A percentile compares a stretch with the other conserved stretches of the same genome.
These are phyloP conservation scores for Nematolebias whitei DNA, from an alignment of 2,113 vertebrate species.

Conservation along the genomic window DNA sequence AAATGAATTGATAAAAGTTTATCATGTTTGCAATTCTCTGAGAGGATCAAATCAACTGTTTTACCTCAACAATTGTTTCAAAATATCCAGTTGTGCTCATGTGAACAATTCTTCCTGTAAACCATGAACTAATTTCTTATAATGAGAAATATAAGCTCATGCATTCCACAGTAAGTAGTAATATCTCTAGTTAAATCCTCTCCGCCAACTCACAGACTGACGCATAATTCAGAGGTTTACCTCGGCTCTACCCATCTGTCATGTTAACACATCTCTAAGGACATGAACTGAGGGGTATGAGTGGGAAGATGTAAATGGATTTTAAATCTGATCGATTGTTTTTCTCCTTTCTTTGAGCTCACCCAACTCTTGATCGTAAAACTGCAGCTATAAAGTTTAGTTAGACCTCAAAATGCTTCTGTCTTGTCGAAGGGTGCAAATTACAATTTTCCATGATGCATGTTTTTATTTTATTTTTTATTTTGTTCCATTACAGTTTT, in stretches of 20 bases:
- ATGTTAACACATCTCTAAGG: constrained; percentile 21
- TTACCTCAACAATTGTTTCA: neutral
- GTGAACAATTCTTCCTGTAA: too few relatives aligned
- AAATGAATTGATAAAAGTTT: too few relatives aligned
- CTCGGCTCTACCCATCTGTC: constrained; percentile 20
- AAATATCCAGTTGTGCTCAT: neutral
- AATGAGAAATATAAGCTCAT: neutral
- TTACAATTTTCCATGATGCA: too few relatives aligned
- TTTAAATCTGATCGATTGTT: constrained; percentile 37
- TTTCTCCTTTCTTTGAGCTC: constrained; percentile 7
- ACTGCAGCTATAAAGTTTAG: neutral
- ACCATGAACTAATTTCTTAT: neutral
- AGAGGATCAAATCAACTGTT: neutral
- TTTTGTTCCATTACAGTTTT: too few relatives aligned
- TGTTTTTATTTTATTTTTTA: too few relatives aligned
- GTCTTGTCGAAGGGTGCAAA: neutral
- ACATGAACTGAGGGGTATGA: constrained; percentile 25
- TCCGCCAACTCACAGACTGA: constrained; percentile 8
- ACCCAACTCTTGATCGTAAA: constrained; percentile 6
- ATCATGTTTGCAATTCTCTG: too few relatives aligned
- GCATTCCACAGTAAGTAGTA: constrained; percentile 19
- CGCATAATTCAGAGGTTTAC: constrained; percentile 25
- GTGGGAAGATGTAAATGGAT: constrained; percentile 24
- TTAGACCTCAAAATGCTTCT: neutral
- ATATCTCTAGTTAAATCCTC: constrained; percentile 17